Base-by-base conservation (phyloP, 2,888 invertebrate genomes). In the Xestia rhomboidea region DNA sequence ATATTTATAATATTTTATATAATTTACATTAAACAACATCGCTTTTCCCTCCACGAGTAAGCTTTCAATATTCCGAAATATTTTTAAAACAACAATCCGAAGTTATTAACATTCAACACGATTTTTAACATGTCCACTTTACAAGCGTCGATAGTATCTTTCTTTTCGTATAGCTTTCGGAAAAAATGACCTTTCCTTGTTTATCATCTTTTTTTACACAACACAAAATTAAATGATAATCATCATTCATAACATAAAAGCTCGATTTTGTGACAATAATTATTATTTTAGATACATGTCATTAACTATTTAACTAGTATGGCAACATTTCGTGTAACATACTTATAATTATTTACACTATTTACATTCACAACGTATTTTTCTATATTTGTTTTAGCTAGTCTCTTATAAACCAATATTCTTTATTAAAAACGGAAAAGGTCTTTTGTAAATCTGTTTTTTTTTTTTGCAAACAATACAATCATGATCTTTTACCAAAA, bases 311-410 rank as follows among this genome's bases (percentile, higher is more conserved):
- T 84, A 87, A 87, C 91, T 93, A 91, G 88, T 93, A 94, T 94
- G 94, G 94, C 94, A 94, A 94, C 94, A 87, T 79, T 89, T 93
- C 90, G 90, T 94, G 91, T 91, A 92, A 91, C 90, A 90, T 92
- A 91, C 90, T 88, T 90, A 87, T 38, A 69, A 54, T 69, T 90
- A 91, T 88, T 82, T 89, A 90, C 86, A 90, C 71, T 89, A 89
- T 91, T 73, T 90, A 90, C 91, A 91, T 67, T 84, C 77, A 89
- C 82, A 89, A 90, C 77, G 77, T 80, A 85, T 66, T 85, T 82
- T 79, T 81, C 46, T 76, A 73, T 82, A 83, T 86, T 80, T 88
- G 78, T 84, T 82, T 85, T 75, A 86, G 70, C 82, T 82, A 84
- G 68, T 85, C 77, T 86, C 75, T 73, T 81, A 81, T 73, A 78